These are phyloP conservation scores for Ophion ventricosus DNA, from an alignment of 2,888 invertebrate species.

Conservation along the genomic window DNA sequence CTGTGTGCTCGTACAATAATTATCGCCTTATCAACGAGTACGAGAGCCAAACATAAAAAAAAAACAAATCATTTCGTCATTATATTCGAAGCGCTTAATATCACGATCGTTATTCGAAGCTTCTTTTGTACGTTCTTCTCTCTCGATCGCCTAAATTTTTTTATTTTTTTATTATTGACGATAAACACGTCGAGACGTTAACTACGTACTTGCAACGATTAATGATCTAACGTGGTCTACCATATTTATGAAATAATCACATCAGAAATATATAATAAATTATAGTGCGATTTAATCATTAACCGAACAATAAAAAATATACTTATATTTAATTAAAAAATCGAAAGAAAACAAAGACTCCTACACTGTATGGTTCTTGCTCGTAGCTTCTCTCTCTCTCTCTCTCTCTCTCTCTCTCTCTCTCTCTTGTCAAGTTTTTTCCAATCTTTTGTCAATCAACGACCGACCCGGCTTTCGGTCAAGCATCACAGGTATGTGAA, in stretches of 20 bases:
- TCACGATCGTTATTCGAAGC: conserved; percentile 52
- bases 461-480: conserved; percentile 15
- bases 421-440: not conserved
- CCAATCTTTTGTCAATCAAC: not conserved
- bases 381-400: conserved; percentile 3
- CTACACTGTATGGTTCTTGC: conserved; percentile 50
- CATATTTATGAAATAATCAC: conserved; percentile 61
- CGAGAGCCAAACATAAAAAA: conserved; percentile 24
- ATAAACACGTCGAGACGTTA: conserved; percentile 49
- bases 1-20: conserved; percentile 35
- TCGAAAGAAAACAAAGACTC: conserved; percentile 40
- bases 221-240: conserved; percentile 54
- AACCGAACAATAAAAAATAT: conserved; percentile 47
- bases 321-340: conserved; percentile 33
- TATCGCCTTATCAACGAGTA: conserved; percentile 46
- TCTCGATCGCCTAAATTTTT: conserved; percentile 29
- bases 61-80: conserved; percentile 28
- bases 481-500: conserved; percentile 9
- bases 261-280: conserved; percentile 64
- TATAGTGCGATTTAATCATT: conserved; percentile 62
- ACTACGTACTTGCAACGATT: conserved; percentile 60
- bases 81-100: conserved; percentile 54
- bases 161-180: conserved; percentile 46
- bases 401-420: conserved; percentile 19
- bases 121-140: conserved; percentile 26